Percentiles rank a stretch among this genome's conserved stretches.
Evolutionary conservation across 2,888 invertebrate genomes (phyloP).

Genomic region (Nephrocerus scutellatus): DNA sequence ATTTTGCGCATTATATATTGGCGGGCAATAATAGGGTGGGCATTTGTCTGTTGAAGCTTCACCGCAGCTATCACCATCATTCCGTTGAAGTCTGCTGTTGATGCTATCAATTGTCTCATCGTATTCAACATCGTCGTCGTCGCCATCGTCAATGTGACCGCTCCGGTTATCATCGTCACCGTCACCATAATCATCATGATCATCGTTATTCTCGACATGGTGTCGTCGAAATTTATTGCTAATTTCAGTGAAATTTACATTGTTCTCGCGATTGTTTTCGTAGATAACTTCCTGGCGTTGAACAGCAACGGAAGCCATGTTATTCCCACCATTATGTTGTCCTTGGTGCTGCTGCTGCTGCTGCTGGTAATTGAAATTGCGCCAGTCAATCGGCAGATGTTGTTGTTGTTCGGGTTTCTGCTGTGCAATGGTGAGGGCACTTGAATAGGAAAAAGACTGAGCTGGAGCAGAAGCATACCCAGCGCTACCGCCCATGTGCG

Average conservation of each 20-base stretch:
- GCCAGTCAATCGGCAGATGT: slow-evolving; percentile 22
- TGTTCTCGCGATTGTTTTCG: background rate
- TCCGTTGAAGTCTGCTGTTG: slow-evolving; percentile 1
- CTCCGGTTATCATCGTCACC: slow-evolving; percentile 17
- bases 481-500: background rate
- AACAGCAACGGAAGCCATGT: too few species aligned
- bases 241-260: background rate
- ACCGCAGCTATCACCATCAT: background rate
- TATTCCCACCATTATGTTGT: background rate
- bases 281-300: too few species aligned
- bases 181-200: slow-evolving; percentile 12
- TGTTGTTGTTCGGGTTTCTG: slow-evolving; percentile 1
- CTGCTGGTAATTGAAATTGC: slow-evolving; percentile 22
- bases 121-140: slow-evolving; percentile 8
- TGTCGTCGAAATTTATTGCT: background rate
- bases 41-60: background rate
- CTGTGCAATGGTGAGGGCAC: background rate
- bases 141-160: background rate
- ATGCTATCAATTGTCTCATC: slow-evolving; percentile 11
- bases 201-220: background rate
- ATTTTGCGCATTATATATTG: slow-evolving; percentile 7
- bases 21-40: slow-evolving; percentile 16
- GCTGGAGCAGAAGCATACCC: slow-evolving; percentile 13
- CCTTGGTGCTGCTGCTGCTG: background rate
- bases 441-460: slow-evolving; percentile 10